Evolutionary conservation across 2,888 invertebrate genomes (phyloP).

Genomic region (Choristoneura rosaceana): DNA sequence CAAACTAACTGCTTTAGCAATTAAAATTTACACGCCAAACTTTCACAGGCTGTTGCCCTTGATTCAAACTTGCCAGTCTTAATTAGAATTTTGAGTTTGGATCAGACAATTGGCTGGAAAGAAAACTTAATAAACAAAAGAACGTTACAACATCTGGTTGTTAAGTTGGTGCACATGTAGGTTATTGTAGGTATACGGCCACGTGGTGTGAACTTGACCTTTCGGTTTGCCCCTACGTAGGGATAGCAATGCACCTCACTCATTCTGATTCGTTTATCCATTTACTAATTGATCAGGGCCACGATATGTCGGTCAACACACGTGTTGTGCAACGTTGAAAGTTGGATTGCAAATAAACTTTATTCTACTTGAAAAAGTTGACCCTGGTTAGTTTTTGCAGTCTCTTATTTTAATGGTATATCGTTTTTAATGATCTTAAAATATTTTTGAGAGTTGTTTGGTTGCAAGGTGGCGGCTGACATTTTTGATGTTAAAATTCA

Average conservation of each 20-base stretch:
- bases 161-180: conserved; percentile 1
- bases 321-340: conserved; percentile 19
- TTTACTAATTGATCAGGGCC: conserved; percentile 26
- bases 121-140: background rate
- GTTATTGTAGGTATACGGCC: conserved; percentile 2
- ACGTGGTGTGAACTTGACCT: conserved; percentile 50
- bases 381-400: conserved; percentile 10
- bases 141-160: background rate
- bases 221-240: conserved; percentile 9
- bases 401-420: conserved; percentile 15
- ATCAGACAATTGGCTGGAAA: background rate
- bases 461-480: background rate
- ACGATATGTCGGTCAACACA: conserved; percentile 14
- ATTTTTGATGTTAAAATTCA: background rate
- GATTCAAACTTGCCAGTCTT: conserved; percentile 11
- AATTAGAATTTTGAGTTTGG: conserved; percentile 13
- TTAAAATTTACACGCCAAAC: conserved; percentile 20
- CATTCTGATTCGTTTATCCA: conserved; percentile 7
- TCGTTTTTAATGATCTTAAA: background rate
- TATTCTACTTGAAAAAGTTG: conserved; percentile 14
- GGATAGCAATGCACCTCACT: conserved; percentile 3
- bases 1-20: conserved; percentile 9
- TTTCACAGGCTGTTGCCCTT: conserved; percentile 22
- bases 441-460: background rate
- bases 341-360: conserved; percentile 17